Evolutionary conservation across 1,140 invertebrate genomes (phyloP).

Genomic region (Alviniconcha marisindica): DNA sequence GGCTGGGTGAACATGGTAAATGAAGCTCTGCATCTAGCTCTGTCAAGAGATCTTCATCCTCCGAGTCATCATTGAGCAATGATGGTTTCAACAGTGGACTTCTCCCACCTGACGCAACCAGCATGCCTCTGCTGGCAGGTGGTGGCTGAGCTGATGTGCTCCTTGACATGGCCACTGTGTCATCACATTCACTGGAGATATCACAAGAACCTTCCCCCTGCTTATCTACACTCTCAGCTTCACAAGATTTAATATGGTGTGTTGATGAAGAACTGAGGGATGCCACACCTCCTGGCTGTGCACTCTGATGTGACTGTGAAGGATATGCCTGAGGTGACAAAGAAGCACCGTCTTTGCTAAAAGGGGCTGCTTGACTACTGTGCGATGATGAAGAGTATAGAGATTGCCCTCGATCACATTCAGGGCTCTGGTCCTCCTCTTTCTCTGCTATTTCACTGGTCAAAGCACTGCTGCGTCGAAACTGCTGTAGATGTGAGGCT

Average conservation of each 20-base stretch:
- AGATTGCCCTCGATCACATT: slow-evolving; percentile 29
- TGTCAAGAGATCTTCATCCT: slow-evolving; percentile 54
- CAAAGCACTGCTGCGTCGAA: too few species aligned
- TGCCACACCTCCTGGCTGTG: background rate
- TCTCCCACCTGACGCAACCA: background rate
- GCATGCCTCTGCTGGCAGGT: background rate
- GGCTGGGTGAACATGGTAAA: background rate
- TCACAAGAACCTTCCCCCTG: background rate
- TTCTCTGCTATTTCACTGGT: background rate
- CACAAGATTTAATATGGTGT: too few species aligned
- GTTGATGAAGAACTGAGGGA: too few species aligned
- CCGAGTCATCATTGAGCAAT: background rate
- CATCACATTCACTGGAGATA: slow-evolving; percentile 8
- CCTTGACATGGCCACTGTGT: background rate
- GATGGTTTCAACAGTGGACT: background rate
- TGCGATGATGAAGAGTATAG: background rate
- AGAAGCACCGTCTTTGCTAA: background rate
- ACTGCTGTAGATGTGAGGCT: too few species aligned
- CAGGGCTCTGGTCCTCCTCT: slow-evolving; percentile 27
- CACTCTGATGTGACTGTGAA: background rate
- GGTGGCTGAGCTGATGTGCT: background rate
- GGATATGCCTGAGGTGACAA: background rate
- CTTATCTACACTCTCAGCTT: background rate
- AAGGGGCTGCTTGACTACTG: background rate
- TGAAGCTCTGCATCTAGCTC: slow-evolving; percentile 57